Evolutionary conservation across 92 coral and sea anemone species (phyloP).

Genomic region (Muricea muricata): DNA sequence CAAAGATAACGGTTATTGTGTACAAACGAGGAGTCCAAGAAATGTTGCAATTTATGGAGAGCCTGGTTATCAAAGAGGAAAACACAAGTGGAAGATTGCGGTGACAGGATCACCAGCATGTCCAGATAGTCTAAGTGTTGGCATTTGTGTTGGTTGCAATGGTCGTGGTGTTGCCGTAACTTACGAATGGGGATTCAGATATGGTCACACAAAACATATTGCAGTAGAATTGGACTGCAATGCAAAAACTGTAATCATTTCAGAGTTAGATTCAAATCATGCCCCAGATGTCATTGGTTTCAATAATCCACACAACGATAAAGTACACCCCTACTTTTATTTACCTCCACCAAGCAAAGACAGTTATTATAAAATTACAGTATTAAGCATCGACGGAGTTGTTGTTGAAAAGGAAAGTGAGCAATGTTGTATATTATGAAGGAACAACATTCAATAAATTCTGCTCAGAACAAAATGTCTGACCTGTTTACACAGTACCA

Average conservation of each 20-base stretch:
- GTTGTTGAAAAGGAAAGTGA: neutral
- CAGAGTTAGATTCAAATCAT: neutral
- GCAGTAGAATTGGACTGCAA: conserved; percentile 27
- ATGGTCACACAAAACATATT: neutral
- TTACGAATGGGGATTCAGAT: neutral
- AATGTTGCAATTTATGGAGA: conserved; percentile 17
- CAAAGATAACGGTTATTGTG: conserved; percentile 9
- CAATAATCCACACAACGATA: neutral
- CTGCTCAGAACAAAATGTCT: too few species aligned
- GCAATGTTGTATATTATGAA: neutral
- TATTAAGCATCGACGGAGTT: neutral
- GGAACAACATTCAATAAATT: too few species aligned
- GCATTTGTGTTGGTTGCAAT: conserved; percentile 14
- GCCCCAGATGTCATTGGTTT: neutral
- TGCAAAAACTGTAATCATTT: neutral
- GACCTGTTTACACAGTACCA: too few species aligned
- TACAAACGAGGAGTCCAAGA: neutral
- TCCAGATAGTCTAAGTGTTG: neutral
- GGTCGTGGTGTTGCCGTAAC: conserved; percentile 17
- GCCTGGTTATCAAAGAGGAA: conserved; percentile 14
- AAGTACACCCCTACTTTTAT: conserved; percentile 18
- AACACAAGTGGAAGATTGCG: conserved; percentile 16
- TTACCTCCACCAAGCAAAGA: neutral
- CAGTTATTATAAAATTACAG: neutral
- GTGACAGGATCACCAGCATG: neutral